phyloP scores from a whole-genome alignment of 2,888 invertebrate genomes.

The Synergus umbraculus region DNA sequence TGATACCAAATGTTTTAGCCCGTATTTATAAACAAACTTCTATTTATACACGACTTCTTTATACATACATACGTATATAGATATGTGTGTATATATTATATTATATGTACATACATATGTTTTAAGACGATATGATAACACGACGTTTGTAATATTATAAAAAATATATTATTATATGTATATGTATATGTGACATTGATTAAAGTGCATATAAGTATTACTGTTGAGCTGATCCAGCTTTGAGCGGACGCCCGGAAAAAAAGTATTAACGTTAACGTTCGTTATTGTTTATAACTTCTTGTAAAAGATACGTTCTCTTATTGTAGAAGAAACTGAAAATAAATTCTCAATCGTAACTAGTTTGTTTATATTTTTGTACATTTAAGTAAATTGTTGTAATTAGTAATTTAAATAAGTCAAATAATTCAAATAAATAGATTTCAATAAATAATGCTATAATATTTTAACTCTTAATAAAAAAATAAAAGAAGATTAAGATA shows the following conservation, averaged over 20 bases:
- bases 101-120: conserved; percentile 60
- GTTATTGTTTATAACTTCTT: conserved; percentile 68
- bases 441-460: not conserved
- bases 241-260: conserved; percentile 62
- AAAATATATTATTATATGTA: conserved; percentile 50
- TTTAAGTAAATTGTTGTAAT: not conserved
- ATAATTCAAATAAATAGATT: not conserved
- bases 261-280: conserved; percentile 71
- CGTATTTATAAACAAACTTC: conserved; percentile 66
- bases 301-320: conserved; percentile 55
- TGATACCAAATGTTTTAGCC: conserved; percentile 71
- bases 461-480: not conserved
- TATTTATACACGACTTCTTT: conserved; percentile 68
- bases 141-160: conserved; percentile 64
- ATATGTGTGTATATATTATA: conserved; percentile 54
- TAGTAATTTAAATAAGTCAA: not conserved
- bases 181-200: conserved; percentile 63
- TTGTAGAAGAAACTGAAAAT: conserved; percentile 37
- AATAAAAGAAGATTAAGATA: not conserved
- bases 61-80: conserved; percentile 62
- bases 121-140: conserved; percentile 59
- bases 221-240: conserved; percentile 66
- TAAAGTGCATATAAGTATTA: conserved; percentile 64
- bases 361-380: too few relatives aligned
- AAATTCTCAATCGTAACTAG: conserved; percentile 32